A percentile compares a stretch with the other conserved stretches of the same genome.
Evolutionary conservation across 2,113 vertebrate species (phyloP).

Genomic region (Nothoprocta pentlandii): DNA sequence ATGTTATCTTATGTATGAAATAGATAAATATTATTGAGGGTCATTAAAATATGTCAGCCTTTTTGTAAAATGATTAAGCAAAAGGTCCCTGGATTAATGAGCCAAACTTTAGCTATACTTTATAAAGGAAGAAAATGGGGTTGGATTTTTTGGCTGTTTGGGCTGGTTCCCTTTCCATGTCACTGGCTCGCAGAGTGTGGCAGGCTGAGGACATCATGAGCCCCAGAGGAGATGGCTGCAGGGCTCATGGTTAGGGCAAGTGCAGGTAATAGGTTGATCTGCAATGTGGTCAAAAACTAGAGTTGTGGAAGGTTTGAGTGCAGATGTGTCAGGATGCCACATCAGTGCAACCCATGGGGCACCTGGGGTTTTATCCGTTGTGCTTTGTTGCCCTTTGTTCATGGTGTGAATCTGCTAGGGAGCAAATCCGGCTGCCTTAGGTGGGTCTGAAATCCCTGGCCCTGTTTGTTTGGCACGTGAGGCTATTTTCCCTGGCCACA

Average conservation of each 20-base stretch:
- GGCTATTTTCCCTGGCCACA: not conserved
- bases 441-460: not conserved
- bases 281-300: not conserved
- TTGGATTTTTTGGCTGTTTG: not conserved
- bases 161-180: not conserved
- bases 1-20: not conserved
- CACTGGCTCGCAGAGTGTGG: not conserved
- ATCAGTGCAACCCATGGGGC: not conserved
- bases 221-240: not conserved
- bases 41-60: not conserved
- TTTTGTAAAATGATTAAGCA: not conserved
- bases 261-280: not conserved
- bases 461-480: not conserved
- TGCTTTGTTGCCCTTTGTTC: not conserved
- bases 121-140: not conserved
- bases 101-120: not conserved
- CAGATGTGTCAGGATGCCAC: no score
- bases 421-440: not conserved
- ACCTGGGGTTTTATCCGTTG: not conserved
- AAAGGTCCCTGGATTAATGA: not conserved
- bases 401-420: not conserved
- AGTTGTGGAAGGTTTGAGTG: not conserved
- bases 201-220: fast-evolving
- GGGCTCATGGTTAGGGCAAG: not conserved
- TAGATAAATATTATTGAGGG: not conserved